These are phyloP conservation scores for Lithophane leautieri DNA, from an alignment of 2,888 invertebrate species.

Conservation along the genomic window DNA sequence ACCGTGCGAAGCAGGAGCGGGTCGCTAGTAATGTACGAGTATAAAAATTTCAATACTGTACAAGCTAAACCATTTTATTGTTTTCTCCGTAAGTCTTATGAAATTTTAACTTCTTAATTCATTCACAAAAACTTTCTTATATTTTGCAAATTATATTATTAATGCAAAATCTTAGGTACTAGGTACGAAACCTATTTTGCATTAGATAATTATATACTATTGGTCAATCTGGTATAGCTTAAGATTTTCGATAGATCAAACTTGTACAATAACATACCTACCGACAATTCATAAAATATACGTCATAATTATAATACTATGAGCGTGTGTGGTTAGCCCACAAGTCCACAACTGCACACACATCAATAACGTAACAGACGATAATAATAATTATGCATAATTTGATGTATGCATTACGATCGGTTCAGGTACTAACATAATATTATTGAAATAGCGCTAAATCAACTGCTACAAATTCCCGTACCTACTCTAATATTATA, in stretches of 20 bases:
- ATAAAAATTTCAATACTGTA: too few relatives aligned
- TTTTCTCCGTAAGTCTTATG: not conserved
- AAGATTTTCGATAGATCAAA: not conserved
- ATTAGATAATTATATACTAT: not conserved
- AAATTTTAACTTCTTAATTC: too few relatives aligned
- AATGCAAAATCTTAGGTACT: not conserved
- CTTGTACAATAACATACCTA: not conserved
- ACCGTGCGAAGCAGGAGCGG: too few relatives aligned
- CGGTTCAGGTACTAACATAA: not conserved
- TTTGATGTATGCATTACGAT: not conserved
- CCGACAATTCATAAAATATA: not conserved
- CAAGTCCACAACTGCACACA: constrained; percentile 4
- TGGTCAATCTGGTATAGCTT: not conserved
- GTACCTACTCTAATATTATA: not conserved
- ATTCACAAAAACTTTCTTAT: not conserved
- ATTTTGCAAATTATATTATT: not conserved
- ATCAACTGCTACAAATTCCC: not conserved
- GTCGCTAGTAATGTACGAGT: too few relatives aligned
- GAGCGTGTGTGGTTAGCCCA: not conserved
- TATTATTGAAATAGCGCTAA: not conserved
- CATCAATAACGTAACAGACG: not conserved
- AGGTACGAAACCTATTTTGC: not conserved
- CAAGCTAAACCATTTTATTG: not conserved
- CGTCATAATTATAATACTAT: not conserved
- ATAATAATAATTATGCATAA: not conserved